Evolutionary conservation across 2,113 vertebrate species (phyloP), one percentile per base, ranked within the genome.

Genomic region (Pangasianodon hypophthalmus): DNA sequence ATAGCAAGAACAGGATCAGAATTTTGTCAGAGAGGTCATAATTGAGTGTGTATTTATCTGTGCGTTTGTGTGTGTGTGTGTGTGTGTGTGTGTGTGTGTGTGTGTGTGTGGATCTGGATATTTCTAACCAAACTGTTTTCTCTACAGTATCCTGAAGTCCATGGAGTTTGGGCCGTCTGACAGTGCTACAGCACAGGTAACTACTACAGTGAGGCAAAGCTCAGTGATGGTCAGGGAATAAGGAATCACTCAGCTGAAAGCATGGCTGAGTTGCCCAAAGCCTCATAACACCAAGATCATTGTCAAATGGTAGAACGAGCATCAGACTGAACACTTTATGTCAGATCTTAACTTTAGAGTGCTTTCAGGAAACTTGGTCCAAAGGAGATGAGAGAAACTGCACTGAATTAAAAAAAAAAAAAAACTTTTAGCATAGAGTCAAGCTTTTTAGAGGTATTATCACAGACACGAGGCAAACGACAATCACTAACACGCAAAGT

Each of bases 111-210:
- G 46, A 64, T 41, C n/a, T 84, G 46, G 50, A 26, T 44, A 37
- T 84, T 56, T 73, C 32, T 69, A 29, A 44, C 24, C 81, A 8
- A 13, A 7, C 73, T 62, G 8, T 79, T 54, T 58, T 67, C 91
- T 95, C 93, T 75, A 82, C 95, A 99, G 98, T 92, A 98, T 99
- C 91, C 96, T 99, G 92, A 99, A 99, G 93, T 97, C 98, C 91
- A 98, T 99, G 98, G 98, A 99, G 96, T 98, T 98, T 93, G 96
- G 97, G 58, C 96, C 97, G 0, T 96, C 97, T 2, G 98, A 99
- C 88, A 95, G 95, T 92, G 95, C 97, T 89, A 95, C 96, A 92
- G 94, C 94, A 0, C 98, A 99, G 98, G 98, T 99, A 98, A 90
- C 77, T 32, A 11, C 8, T 19, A 37, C 37, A 82, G 52, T 1